Percentiles rank a stretch among this genome's conserved stretches.
These are phyloP conservation scores for Sebastes itinus DNA, from an alignment of 2,797 vertebrate genomes.

Conservation along the genomic window DNA sequence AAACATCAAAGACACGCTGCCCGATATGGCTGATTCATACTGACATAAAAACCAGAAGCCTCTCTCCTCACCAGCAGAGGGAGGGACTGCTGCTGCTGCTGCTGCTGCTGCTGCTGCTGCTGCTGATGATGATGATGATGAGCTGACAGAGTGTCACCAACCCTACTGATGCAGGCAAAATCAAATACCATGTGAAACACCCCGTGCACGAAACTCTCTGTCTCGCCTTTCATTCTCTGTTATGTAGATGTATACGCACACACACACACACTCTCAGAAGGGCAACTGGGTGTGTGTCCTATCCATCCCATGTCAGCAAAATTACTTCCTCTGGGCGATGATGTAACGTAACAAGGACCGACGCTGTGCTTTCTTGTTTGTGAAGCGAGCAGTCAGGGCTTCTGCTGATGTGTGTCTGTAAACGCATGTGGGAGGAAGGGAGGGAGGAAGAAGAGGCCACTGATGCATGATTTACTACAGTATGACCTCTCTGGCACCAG, in stretches of 20 bases:
- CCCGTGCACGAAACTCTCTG: constrained; percentile 9
- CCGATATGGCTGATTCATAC: constrained; percentile 39
- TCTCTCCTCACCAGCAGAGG: constrained; percentile 34
- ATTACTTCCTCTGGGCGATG: constrained; percentile 55
- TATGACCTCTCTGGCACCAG: constrained; percentile 5
- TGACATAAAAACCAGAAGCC: constrained; percentile 39
- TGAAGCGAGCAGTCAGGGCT: constrained; percentile 53
- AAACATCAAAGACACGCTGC: constrained; percentile 61
- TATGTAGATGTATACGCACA: constrained; percentile 15
- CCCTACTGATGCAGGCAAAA: constrained; percentile 54
- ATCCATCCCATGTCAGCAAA: constrained; percentile 60
- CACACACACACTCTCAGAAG: constrained; percentile 19
- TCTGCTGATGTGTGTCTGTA: constrained; percentile 19
- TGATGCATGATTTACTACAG: constrained; percentile 6
- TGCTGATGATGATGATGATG: constrained; percentile 15
- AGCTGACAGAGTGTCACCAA: constrained; percentile 55
- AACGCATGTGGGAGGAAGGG: background rate
- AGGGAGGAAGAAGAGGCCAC: background rate
- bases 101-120: too few species aligned
- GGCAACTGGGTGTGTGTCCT: constrained; percentile 32
- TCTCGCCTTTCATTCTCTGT: constrained; percentile 23
- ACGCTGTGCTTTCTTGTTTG: constrained; percentile 50
- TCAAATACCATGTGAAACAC: constrained; percentile 43
- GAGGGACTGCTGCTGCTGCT: constrained; percentile 31
- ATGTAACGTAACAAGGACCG: constrained; percentile 58